Percentiles rank a stretch among this genome's conserved stretches.
phyloP scores from a whole-genome alignment of 2,113 vertebrate species.

The Odocoileus hemionus region DNA sequence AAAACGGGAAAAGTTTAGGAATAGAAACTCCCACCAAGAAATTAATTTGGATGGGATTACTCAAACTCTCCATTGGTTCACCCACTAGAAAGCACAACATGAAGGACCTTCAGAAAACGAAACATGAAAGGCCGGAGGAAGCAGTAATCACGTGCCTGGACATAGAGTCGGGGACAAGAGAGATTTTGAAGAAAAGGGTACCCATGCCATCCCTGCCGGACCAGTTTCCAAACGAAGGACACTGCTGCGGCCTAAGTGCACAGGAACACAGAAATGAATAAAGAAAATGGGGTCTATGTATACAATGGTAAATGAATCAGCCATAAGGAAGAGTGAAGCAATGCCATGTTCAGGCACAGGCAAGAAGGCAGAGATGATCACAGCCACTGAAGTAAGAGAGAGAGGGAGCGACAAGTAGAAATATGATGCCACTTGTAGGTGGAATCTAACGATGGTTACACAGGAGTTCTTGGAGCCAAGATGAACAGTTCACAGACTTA shows the following conservation, averaged over 20 bases:
- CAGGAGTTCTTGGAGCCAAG: neutral
- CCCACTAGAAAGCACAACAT: neutral
- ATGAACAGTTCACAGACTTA: neutral
- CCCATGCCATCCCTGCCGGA: neutral
- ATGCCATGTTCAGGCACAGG: neutral
- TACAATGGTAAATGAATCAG: neutral
- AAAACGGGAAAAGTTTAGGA: neutral
- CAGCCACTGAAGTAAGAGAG: neutral
- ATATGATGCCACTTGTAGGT: neutral
- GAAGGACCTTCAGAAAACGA: neutral
- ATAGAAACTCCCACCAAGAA: neutral
- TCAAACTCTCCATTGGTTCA: neutral
- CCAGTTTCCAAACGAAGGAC: neutral
- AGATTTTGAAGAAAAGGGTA: neutral
- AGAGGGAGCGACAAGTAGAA: neutral
- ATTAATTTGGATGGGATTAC: neutral
- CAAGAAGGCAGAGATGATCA: neutral
- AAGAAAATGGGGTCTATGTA: neutral
- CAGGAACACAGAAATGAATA: neutral
- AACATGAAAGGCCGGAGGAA: rapidly evolving
- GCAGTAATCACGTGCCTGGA: neutral
- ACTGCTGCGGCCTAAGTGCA: neutral
- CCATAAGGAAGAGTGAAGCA: neutral
- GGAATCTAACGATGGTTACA: neutral
- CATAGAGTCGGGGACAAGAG: neutral